Evolutionary conservation across 2,888 invertebrate species (phyloP), one percentile per base, ranked within the genome.

Genomic region (Caprella mutica): DNA sequence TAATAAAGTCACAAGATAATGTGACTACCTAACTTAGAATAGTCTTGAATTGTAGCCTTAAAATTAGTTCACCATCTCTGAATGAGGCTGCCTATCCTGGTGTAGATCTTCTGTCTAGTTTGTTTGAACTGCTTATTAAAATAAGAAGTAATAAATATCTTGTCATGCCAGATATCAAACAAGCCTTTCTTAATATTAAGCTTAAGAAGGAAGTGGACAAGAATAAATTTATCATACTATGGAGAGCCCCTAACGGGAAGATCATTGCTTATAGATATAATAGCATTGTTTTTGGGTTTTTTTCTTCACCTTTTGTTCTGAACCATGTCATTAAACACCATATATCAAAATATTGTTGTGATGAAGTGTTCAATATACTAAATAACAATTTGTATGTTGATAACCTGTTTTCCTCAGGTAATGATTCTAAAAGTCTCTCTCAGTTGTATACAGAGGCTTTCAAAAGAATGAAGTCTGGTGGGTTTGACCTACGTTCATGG

Each of bases 341-440:
- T 42, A 40, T 23, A 5, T 9, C n/a, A n/a, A n/a, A 23, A 2
- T 52, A 52, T 19, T 6, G 6, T 52, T 1, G 9, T 17, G 53
- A 52, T 30, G 12, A 24, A 5, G 14, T 21, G 14, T 24, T 40
- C 14, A 2, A 17, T 19, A 23, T 52, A 9, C 53, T 52, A 21
- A 52, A 44, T 14, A 44, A 42, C 5, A 43, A 23, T 26, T 42
- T 52, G 6, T 52, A 52, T 30, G 53, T 52, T 5, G 42, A 52
- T n/a, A 52, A 52, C 24, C 17, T 52, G 14, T 40, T 27, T 19
- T 23, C 40, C 19, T 21, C 53, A 12, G 29, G 42, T 24, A 8
- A n/a, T 4, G n/a, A 27, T 19, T 12, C 17, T 14, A 14, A 30
- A 4, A 17, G n/a, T 5, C 33, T 52, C 4, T 21, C 8, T 5